These are phyloP conservation scores for Halcyon chelicuti DNA, from an alignment of 2,797 vertebrate genomes.

Conservation along the genomic window DNA sequence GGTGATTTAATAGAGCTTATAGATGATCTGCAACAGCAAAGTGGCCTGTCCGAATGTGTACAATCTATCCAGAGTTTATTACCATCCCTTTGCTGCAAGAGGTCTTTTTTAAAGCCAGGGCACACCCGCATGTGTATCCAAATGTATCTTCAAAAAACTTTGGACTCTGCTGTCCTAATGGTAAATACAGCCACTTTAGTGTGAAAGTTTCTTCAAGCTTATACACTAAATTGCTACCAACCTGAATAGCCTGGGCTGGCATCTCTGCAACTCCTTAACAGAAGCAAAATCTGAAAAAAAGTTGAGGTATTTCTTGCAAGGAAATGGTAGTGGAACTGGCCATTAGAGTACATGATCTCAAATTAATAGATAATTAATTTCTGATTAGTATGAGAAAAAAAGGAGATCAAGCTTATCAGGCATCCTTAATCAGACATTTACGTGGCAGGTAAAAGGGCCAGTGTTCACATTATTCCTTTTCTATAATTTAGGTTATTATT, in stretches of 20 bases:
- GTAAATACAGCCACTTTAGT: not conserved
- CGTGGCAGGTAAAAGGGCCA: not conserved
- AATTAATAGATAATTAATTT: not conserved
- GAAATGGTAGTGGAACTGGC: not conserved
- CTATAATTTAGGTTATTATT: not conserved
- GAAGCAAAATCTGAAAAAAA: not conserved
- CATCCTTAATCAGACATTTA: not conserved
- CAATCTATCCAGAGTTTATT: not conserved
- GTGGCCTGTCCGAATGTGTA: not conserved
- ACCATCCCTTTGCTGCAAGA: not conserved
- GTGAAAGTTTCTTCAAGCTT: not conserved
- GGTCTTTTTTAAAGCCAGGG: not conserved
- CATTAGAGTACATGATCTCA: rapidly evolving
- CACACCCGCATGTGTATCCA: not conserved
- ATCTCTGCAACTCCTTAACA: not conserved
- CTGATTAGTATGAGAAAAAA: not conserved
- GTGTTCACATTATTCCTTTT: not conserved
- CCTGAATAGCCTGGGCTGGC: not conserved
- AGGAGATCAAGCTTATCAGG: not conserved
- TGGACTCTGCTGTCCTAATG: not conserved
- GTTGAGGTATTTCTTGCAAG: not conserved
- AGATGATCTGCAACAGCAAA: not conserved
- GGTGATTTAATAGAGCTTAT: not conserved
- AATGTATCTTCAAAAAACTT: not conserved
- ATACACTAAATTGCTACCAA: not conserved